Conservation (phyloP, 2,888 invertebrate species). For the Drosophila anceps region DNA sequence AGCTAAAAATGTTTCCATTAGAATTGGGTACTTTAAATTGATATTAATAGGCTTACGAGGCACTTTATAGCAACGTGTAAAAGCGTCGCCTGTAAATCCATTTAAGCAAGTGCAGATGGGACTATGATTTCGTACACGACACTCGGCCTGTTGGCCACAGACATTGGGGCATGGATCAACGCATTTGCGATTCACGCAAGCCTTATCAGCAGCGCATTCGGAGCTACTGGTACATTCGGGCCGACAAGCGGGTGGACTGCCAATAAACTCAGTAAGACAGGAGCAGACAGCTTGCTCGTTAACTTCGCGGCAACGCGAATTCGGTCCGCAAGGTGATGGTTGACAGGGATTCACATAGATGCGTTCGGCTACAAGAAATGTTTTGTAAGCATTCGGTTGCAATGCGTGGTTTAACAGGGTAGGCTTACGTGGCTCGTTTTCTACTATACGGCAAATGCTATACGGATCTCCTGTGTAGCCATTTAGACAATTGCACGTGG, state of each 20-base stretch:
- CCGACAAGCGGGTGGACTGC: constrained; percentile 88
- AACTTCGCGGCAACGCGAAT: constrained; percentile 91
- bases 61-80: constrained; percentile 86
- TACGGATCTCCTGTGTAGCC: constrained; percentile 90
- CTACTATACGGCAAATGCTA: constrained; percentile 86
- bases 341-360: constrained; percentile 88
- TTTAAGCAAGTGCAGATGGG: constrained; percentile 91
- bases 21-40: not conserved
- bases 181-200: constrained; percentile 90
- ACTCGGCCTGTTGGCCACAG: constrained; percentile 90
- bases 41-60: constrained; percentile 79
- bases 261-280: constrained; percentile 88
- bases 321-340: constrained; percentile 93
- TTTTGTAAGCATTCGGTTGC: not conserved
- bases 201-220: constrained; percentile 89
- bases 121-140: constrained; percentile 90
- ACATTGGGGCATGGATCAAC: constrained; percentile 90
- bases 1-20: constrained; percentile 45
- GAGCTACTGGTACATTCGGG: constrained; percentile 91
- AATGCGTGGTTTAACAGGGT: not conserved
- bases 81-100: constrained; percentile 88
- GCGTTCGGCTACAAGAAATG: constrained; percentile 84
- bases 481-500: constrained; percentile 87
- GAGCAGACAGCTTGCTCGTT: constrained; percentile 91
- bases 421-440: constrained; percentile 86